A percentile compares a stretch with the other conserved stretches of the same genome.
Evolutionary conservation across 1,140 invertebrate species (phyloP).

Genomic region (Pantala flavescens): DNA sequence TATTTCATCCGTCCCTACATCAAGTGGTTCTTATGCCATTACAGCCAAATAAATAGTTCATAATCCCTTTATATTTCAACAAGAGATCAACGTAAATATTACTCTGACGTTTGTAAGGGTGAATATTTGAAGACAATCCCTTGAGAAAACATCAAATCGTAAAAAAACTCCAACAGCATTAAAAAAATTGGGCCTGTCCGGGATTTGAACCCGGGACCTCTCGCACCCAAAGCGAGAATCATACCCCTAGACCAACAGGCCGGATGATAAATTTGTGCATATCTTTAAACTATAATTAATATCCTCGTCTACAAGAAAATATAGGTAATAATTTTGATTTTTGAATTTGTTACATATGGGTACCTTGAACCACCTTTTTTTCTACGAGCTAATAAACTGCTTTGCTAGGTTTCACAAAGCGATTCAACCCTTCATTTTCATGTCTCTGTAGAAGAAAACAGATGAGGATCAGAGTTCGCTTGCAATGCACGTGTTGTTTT

Average conservation of each 20-base stretch:
- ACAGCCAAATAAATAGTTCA: too few relatives aligned
- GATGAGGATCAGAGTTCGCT: not conserved
- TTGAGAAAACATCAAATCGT: too few relatives aligned
- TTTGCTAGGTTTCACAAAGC: too few relatives aligned
- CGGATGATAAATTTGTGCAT: not conserved
- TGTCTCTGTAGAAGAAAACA: not conserved
- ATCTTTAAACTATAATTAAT: not conserved
- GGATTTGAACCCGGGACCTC: slow-evolving; percentile 6
- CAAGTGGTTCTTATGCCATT: too few relatives aligned
- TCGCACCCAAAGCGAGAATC: slow-evolving; percentile 7
- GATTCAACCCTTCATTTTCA: not conserved
- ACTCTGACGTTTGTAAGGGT: too few relatives aligned
- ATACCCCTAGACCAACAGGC: slow-evolving; percentile 7
- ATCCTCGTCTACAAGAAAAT: not conserved
- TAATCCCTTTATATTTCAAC: too few relatives aligned
- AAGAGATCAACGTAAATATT: too few relatives aligned
- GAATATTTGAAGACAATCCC: too few relatives aligned
- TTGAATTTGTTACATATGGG: not conserved
- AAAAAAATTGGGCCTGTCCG: slow-evolving; percentile 3
- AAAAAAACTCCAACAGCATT: too few relatives aligned
- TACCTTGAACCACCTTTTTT: not conserved
- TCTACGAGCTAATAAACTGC: too few relatives aligned
- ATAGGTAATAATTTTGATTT: not conserved
- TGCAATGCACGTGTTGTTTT: not conserved
- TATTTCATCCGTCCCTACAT: too few relatives aligned